Conservation (phyloP, 2,113 vertebrate genomes). For the Forbesichthys agassizii region DNA sequence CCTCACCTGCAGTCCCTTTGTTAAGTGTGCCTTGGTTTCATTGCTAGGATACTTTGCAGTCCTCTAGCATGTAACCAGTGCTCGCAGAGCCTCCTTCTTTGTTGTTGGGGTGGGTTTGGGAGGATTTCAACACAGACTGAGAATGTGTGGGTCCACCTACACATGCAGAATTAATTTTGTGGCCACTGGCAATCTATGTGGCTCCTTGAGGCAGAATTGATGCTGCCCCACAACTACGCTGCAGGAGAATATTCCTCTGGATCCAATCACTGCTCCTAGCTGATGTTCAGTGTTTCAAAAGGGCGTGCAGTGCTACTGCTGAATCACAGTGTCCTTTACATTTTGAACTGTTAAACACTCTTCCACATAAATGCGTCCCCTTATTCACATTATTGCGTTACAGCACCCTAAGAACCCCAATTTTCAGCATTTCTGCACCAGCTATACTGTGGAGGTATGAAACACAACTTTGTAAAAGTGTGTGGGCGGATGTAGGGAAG, state of each 20-base stretch:
- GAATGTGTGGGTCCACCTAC: slow-evolving; percentile 50
- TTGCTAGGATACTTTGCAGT: slow-evolving; percentile 16
- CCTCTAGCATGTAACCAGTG: slow-evolving; percentile 40
- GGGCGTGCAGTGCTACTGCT: slow-evolving; percentile 32
- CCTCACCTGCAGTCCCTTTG: slow-evolving; percentile 40
- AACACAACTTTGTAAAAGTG: no score
- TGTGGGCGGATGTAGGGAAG: no score
- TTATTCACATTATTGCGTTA: slow-evolving; percentile 11
- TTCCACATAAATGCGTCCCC: slow-evolving; percentile 26
- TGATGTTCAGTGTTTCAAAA: slow-evolving; percentile 38
- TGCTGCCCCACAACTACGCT: not conserved
- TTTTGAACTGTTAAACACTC: slow-evolving; percentile 11
- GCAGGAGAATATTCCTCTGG: slow-evolving; percentile 7
- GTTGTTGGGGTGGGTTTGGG: slow-evolving; percentile 27
- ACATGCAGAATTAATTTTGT: slow-evolving; percentile 42
- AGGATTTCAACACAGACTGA: slow-evolving; percentile 12
- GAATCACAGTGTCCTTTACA: slow-evolving; percentile 21
- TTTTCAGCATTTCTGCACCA: no score
- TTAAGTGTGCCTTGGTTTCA: slow-evolving; percentile 26
- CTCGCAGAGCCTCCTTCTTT: slow-evolving; percentile 28
- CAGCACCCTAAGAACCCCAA: no score
- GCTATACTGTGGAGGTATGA: no score
- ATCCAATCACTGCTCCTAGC: slow-evolving; percentile 27
- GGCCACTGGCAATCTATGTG: slow-evolving; percentile 39
- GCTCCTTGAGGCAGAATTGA: slow-evolving; percentile 20